These are phyloP conservation scores for Antechinus flavipes DNA, from an alignment of 2,113 vertebrate species.

Conservation along the genomic window DNA sequence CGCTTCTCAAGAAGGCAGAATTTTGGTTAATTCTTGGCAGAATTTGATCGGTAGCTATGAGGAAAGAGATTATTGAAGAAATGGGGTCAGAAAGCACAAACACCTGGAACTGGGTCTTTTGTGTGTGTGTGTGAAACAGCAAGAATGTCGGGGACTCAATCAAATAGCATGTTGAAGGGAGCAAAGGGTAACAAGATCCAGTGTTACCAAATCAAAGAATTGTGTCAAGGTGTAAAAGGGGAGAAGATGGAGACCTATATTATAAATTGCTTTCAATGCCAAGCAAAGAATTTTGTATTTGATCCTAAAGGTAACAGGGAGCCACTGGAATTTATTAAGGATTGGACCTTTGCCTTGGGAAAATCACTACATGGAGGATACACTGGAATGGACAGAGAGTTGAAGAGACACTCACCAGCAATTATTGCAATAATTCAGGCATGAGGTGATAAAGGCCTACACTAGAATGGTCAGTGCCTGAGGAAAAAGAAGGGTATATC, in stretches of 20 bases:
- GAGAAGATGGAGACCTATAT: neutral
- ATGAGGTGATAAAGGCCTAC: neutral
- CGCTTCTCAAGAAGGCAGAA: neutral
- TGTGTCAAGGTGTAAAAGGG: neutral
- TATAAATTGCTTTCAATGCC: neutral
- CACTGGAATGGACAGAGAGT: neutral
- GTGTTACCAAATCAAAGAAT: neutral
- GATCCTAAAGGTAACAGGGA: neutral
- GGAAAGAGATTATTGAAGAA: neutral
- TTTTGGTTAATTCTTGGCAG: neutral
- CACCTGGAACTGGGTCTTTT: neutral
- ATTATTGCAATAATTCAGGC: neutral
- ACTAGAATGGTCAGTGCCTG: neutral
- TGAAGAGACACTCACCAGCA: neutral
- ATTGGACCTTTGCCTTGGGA: neutral
- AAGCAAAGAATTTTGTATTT: neutral
- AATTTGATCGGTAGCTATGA: neutral
- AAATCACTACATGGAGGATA: neutral
- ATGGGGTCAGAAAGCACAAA: neutral
- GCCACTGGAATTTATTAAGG: neutral
- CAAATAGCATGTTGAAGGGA: neutral
- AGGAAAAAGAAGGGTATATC: neutral
- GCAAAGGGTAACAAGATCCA: neutral
- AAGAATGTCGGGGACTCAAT: neutral
- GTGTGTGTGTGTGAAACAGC: neutral